These are phyloP conservation scores for Todiramphus chloris DNA, from an alignment of 2,113 vertebrate genomes.

Conservation along the genomic window DNA sequence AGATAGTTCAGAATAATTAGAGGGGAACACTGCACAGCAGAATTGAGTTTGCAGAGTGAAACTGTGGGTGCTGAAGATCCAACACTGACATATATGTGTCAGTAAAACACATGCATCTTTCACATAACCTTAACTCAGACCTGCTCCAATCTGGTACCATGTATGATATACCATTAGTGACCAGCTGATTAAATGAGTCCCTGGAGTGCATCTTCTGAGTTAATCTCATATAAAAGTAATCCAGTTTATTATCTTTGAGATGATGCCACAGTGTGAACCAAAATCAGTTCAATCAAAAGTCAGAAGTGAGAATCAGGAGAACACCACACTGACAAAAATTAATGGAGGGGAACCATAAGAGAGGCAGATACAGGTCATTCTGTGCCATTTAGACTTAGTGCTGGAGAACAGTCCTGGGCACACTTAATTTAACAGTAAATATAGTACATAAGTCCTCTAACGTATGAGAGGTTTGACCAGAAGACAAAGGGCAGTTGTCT, in stretches of 20 bases:
- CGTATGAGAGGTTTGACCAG: background rate
- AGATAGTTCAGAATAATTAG: background rate
- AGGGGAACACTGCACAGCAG: background rate
- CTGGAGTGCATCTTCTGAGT: background rate
- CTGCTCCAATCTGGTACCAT: background rate
- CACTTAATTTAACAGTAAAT: background rate
- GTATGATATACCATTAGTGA: background rate
- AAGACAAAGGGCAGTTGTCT: background rate
- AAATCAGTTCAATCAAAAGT: background rate
- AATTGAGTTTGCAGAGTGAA: background rate
- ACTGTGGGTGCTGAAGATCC: background rate
- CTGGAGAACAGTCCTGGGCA: background rate
- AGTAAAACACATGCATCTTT: background rate
- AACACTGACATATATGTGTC: fast-evolving
- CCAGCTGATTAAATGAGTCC: background rate
- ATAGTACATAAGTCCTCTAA: background rate
- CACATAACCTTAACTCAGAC: background rate
- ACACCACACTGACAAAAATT: background rate
- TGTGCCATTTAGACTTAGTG: background rate
- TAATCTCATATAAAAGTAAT: background rate
- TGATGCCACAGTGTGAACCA: background rate
- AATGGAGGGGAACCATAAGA: background rate
- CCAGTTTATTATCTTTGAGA: background rate
- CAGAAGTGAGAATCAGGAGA: background rate
- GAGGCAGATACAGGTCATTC: background rate